Evolutionary conservation across 2,888 invertebrate genomes (phyloP).

Genomic region (Ypsolopha scabrella): DNA sequence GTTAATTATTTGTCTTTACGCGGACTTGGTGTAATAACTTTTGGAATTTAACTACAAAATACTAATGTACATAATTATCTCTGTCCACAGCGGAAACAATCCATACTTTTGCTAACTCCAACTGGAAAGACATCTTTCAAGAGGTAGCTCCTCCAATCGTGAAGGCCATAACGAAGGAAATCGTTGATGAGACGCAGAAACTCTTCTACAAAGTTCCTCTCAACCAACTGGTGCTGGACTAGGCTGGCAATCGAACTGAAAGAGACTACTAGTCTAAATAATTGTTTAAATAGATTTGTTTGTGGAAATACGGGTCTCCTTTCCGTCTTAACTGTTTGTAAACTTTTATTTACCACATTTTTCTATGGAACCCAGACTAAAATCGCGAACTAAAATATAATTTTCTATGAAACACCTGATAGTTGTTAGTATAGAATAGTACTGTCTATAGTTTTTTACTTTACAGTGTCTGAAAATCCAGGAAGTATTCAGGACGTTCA

Average conservation of each 20-base stretch:
- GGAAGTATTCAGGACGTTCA: too few relatives aligned
- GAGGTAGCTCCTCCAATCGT: conserved; percentile 56
- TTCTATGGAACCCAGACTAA: too few relatives aligned
- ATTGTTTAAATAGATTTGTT: background rate
- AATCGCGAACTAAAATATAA: too few relatives aligned
- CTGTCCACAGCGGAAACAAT: conserved; percentile 36
- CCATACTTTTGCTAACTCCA: conserved; percentile 40
- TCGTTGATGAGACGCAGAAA: conserved; percentile 34
- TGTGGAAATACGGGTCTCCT: background rate
- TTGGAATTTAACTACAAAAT: too few relatives aligned
- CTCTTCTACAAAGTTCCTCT: conserved; percentile 41
- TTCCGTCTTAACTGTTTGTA: background rate
- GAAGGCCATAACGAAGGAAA: conserved; percentile 30
- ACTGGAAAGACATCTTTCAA: conserved; percentile 49
- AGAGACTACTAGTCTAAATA: background rate
- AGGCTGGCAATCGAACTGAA: conserved; percentile 4
- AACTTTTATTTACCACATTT: too few relatives aligned
- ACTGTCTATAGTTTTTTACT: too few relatives aligned
- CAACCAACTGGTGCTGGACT: conserved; percentile 28
- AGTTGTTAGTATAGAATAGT: too few relatives aligned
- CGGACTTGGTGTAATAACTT: too few relatives aligned
- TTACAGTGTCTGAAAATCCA: too few relatives aligned
- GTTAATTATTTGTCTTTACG: too few relatives aligned
- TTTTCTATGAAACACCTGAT: too few relatives aligned
- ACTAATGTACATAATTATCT: too few relatives aligned